Conservation (phyloP, 2,797 vertebrate species). For the Emys orbicularis region DNA sequence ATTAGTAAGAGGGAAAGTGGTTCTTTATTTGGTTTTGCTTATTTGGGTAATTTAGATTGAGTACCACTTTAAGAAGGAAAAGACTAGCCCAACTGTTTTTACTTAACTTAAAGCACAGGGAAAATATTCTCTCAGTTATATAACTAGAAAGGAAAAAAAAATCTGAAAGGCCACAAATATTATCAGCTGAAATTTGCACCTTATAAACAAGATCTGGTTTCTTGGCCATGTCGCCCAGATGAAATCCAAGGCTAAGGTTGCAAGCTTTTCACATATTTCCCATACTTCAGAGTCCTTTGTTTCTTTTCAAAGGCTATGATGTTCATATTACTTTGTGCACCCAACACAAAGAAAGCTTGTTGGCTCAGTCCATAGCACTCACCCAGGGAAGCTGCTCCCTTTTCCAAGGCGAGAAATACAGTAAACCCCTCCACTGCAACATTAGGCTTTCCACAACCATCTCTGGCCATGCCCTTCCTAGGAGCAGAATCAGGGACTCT, state of each 20-base stretch:
- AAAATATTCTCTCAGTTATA: constrained; percentile 59
- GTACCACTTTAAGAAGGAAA: constrained; percentile 50
- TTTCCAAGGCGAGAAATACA: constrained; percentile 49
- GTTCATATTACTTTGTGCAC: background rate
- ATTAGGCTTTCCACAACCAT: background rate
- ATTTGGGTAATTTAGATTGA: constrained; percentile 59
- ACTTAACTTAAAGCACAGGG: constrained; percentile 62
- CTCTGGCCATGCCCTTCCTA: background rate
- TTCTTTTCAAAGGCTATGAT: constrained; percentile 45
- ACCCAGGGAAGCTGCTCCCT: constrained; percentile 28
- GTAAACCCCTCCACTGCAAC: background rate
- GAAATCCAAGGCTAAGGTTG: constrained; percentile 42
- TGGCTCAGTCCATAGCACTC: constrained; percentile 47
- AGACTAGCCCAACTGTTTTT: constrained; percentile 65
- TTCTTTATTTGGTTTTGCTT: constrained; percentile 72
- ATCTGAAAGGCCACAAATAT: constrained; percentile 63
- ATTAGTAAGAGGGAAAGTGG: constrained; percentile 73
- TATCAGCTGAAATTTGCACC: constrained; percentile 61
- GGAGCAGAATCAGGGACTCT: background rate
- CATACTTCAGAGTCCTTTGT: constrained; percentile 30
- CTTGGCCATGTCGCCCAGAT: constrained; percentile 45
- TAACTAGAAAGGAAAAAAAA: constrained; percentile 48
- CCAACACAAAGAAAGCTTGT: constrained; percentile 48
- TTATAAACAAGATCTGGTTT: constrained; percentile 71
- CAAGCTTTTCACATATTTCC: constrained; percentile 51